Conservation (phyloP, 2,888 invertebrate genomes). For the Drosophila antonietae region DNA sequence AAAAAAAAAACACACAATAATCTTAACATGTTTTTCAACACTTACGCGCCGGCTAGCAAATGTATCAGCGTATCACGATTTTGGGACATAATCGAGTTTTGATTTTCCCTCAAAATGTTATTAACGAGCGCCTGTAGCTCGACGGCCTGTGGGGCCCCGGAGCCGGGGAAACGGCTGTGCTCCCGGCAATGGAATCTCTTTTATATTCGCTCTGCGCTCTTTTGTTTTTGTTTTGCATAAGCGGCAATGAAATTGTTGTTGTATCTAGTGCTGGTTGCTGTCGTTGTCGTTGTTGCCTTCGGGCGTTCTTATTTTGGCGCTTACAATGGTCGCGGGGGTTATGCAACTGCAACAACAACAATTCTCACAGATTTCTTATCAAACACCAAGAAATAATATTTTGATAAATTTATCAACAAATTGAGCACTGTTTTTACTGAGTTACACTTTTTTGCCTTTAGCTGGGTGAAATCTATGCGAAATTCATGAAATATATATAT, state of each 20-base stretch:
- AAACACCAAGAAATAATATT: conserved; percentile 13
- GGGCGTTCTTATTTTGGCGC: conserved; percentile 54
- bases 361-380: conserved; percentile 45
- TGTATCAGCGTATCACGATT: conserved; percentile 95
- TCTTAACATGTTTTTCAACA: conserved; percentile 66
- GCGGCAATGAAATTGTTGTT: conserved; percentile 20
- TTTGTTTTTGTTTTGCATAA: conserved; percentile 40
- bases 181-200: conserved; percentile 51
- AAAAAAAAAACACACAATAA: background rate
- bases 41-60: conserved; percentile 98
- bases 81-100: conserved; percentile 80
- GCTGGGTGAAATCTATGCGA: conserved; percentile 10
- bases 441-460: conserved; percentile 16
- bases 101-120: conserved; percentile 2
- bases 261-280: conserved; percentile 5
- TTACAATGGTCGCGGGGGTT: conserved; percentile 46
- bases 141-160: conserved; percentile 20
- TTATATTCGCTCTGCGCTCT: conserved; percentile 26
- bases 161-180: conserved; percentile 38
- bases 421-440: conserved; percentile 6
- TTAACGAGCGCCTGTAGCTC: conserved; percentile 17
- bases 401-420: background rate
- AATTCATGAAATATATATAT: conserved; percentile 36
- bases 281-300: conserved; percentile 27
- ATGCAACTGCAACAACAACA: conserved; percentile 50